These are phyloP conservation scores for Gymnogyps californianus DNA, from an alignment of 2,113 vertebrate species.

Conservation along the genomic window DNA sequence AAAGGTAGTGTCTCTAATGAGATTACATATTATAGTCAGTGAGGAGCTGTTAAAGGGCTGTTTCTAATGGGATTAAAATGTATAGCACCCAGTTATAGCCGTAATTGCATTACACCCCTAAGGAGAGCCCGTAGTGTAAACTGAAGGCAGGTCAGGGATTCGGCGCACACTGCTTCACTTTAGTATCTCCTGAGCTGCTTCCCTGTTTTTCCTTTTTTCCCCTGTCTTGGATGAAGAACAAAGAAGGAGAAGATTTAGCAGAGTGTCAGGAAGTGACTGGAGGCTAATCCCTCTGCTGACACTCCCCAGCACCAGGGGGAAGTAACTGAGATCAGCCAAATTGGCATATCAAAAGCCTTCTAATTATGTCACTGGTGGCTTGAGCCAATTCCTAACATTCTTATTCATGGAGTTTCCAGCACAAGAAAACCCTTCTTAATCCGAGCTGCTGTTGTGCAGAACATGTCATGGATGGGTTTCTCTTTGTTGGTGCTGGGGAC, in stretches of 20 bases:
- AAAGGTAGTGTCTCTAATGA: slow-evolving; percentile 62
- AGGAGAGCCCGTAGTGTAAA: slow-evolving; percentile 56
- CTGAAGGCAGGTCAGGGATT: slow-evolving; percentile 47
- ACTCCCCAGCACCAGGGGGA: slow-evolving; percentile 64
- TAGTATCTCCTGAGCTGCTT: slow-evolving; percentile 46
- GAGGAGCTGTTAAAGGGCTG: slow-evolving; percentile 60
- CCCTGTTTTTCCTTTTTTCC: slow-evolving; percentile 59
- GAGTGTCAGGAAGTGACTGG: slow-evolving; percentile 71
- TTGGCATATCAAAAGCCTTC: slow-evolving; percentile 72
- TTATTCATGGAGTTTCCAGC: slow-evolving; percentile 62
- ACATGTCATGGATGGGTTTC: slow-evolving; percentile 17
- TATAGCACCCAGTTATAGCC: slow-evolving; percentile 61
- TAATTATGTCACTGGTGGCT: slow-evolving; percentile 67
- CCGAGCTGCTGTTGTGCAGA: slow-evolving; percentile 16
- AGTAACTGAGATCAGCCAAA: slow-evolving; percentile 67
- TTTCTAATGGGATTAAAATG: slow-evolving; percentile 73
- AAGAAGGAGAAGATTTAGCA: slow-evolving; percentile 61
- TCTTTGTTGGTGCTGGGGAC: not conserved
- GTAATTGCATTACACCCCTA: slow-evolving; percentile 59
- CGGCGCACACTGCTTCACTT: not conserved
- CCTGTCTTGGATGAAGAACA: slow-evolving; percentile 67
- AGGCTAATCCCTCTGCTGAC: slow-evolving; percentile 70
- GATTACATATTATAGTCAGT: slow-evolving; percentile 68
- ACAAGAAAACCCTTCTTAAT: slow-evolving; percentile 47
- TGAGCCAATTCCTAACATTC: slow-evolving; percentile 66